Evolutionary conservation across 2,797 vertebrate species (phyloP).

Genomic region (Phaenicophaeus curvirostris): DNA sequence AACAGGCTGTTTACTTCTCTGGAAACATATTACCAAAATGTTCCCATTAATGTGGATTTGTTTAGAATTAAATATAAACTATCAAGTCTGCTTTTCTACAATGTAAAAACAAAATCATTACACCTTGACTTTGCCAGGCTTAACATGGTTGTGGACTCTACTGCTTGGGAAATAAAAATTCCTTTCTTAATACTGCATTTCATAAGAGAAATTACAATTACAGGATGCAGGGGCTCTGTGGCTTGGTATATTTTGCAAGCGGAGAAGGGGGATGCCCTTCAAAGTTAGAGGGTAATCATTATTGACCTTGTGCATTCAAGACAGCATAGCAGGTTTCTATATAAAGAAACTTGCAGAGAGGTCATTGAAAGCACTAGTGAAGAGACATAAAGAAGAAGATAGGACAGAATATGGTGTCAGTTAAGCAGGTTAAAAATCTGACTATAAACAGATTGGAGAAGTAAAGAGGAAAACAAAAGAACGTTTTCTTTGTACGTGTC

Average conservation of each 20-base stretch:
- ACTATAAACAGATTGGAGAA: neutral
- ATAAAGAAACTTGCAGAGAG: constrained; percentile 67
- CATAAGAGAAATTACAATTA: constrained; percentile 13
- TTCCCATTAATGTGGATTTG: neutral
- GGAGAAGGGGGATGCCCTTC: constrained; percentile 64
- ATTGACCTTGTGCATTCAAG: constrained; percentile 74
- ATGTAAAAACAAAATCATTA: neutral
- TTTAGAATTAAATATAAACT: neutral
- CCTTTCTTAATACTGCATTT: neutral
- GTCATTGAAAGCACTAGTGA: constrained; percentile 63
- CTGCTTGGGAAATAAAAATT: neutral
- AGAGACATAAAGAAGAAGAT: constrained; percentile 44
- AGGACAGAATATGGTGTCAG: neutral
- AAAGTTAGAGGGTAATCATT: constrained; percentile 74
- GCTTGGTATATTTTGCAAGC: constrained; percentile 35
- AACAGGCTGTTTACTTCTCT: neutral
- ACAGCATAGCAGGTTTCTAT: constrained; percentile 70
- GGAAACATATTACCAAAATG: neutral
- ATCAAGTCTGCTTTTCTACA: neutral
- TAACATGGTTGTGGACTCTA: neutral
- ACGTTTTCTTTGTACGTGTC: constrained; percentile 3
- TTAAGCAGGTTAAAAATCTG: constrained; percentile 51
- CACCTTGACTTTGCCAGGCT: neutral
- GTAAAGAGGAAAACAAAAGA: neutral
- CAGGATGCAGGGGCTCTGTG: constrained; percentile 24